Evolutionary conservation across 2,888 invertebrate genomes (phyloP).

Genomic region (Anoplius nigerrimus): DNA sequence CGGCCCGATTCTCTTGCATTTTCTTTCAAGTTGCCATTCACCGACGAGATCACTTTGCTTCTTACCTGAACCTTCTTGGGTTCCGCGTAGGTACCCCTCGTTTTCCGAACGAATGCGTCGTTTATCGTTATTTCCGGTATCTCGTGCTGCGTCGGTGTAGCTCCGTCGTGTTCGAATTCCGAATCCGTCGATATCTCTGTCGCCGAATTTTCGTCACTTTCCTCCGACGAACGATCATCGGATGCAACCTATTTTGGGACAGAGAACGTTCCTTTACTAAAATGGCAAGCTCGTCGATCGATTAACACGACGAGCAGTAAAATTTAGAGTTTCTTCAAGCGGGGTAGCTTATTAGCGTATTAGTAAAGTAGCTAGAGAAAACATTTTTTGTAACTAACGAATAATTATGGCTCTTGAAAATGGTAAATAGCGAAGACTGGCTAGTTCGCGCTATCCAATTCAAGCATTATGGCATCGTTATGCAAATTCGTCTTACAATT

Average conservation of each 20-base stretch:
- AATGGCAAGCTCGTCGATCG: neutral
- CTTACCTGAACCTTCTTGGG: slow-evolving; percentile 81
- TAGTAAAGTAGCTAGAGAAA: neutral
- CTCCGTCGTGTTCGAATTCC: slow-evolving; percentile 90
- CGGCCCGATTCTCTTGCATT: slow-evolving; percentile 17
- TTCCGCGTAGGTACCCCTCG: slow-evolving; percentile 73
- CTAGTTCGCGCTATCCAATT: no score
- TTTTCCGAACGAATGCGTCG: slow-evolving; percentile 79
- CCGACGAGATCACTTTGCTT: slow-evolving; percentile 75
- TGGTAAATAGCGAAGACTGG: no score
- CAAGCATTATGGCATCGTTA: no score
- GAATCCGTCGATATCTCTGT: slow-evolving; percentile 96
- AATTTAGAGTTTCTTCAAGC: slow-evolving; percentile 10
- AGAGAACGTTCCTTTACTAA: no score
- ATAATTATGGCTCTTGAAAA: no score
- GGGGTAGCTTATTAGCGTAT: slow-evolving; percentile 46
- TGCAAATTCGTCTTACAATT: no score
- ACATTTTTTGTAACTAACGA: no score
- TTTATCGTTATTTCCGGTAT: slow-evolving; percentile 87
- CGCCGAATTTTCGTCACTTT: slow-evolving; percentile 88
- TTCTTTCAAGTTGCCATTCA: slow-evolving; percentile 72
- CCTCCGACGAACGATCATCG: slow-evolving; percentile 81
- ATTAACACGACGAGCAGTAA: no score
- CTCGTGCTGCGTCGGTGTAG: slow-evolving; percentile 81
- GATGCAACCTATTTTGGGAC: slow-evolving; percentile 80